Conservation (phyloP, 2,888 invertebrate species). For the Diachrysia chrysitis region DNA sequence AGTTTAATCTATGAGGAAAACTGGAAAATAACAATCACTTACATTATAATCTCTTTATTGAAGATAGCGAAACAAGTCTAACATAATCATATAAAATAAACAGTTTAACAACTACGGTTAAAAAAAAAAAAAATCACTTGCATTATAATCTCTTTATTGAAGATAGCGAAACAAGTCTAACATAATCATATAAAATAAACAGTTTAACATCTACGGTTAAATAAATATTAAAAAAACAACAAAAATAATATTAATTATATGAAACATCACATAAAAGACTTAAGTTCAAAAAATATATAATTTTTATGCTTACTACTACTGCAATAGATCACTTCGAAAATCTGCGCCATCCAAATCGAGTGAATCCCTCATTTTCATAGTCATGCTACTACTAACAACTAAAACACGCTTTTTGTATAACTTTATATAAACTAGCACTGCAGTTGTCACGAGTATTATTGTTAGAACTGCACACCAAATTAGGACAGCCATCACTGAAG, state of each 20-base stretch:
- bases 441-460: slow-evolving; percentile 55
- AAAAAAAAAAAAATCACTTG: slow-evolving; percentile 10
- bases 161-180: slow-evolving; percentile 18
- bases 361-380: slow-evolving; percentile 67
- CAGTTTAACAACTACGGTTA: background rate
- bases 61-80: slow-evolving; percentile 17
- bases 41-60: background rate
- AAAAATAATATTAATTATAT: slow-evolving; percentile 17
- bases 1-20: no score
- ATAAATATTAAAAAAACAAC: slow-evolving; percentile 14
- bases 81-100: slow-evolving; percentile 18
- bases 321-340: slow-evolving; percentile 62
- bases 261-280: slow-evolving; percentile 21
- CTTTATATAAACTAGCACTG: slow-evolving; percentile 47
- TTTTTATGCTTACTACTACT: slow-evolving; percentile 10
- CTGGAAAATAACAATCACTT: background rate
- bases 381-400: slow-evolving; percentile 58
- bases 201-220: background rate
- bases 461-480: slow-evolving; percentile 64
- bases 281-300: slow-evolving; percentile 14
- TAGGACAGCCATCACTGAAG: slow-evolving; percentile 50
- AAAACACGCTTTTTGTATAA: slow-evolving; percentile 47
- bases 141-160: no score
- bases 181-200: slow-evolving; percentile 15
- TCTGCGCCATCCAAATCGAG: slow-evolving; percentile 69